A percentile compares a stretch with the other conserved stretches of the same genome.
Evolutionary conservation across 2,888 invertebrate genomes (phyloP).

Genomic region (Epirrita christyi): DNA sequence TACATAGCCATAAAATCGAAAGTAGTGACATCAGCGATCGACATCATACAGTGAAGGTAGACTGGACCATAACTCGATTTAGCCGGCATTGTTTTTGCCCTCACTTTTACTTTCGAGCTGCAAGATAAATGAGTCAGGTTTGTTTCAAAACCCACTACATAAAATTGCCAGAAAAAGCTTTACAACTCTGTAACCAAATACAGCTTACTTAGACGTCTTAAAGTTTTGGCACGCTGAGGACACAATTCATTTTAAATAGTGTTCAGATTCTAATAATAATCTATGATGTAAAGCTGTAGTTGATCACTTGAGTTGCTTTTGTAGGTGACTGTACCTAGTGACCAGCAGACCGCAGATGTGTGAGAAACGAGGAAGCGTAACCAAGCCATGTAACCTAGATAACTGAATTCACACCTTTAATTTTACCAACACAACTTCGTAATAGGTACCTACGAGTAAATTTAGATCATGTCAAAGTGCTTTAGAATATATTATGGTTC

Average conservation of each 20-base stretch:
- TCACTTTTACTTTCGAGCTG: slow-evolving; percentile 52
- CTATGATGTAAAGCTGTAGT: too few relatives aligned
- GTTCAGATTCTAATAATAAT: too few relatives aligned
- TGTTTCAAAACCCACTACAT: slow-evolving; percentile 29
- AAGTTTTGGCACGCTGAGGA: too few relatives aligned
- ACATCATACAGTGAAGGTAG: slow-evolving; percentile 41
- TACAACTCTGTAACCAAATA: too few relatives aligned
- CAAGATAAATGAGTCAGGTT: slow-evolving; percentile 34
- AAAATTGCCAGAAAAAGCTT: too few relatives aligned
- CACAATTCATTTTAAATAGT: too few relatives aligned
- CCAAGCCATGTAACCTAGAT: slow-evolving; percentile 24
- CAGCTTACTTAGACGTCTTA: too few relatives aligned
- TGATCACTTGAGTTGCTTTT: not conserved
- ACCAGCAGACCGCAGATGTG: slow-evolving; percentile 27
- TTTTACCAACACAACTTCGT: not conserved
- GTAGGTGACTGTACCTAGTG: slow-evolving; percentile 8
- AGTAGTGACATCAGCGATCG: slow-evolving; percentile 51
- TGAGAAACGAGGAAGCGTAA: slow-evolving; percentile 31
- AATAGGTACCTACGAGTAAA: too few relatives aligned
- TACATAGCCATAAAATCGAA: slow-evolving; percentile 49
- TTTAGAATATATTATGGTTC: too few relatives aligned
- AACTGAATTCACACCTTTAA: slow-evolving; percentile 24
- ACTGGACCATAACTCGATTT: slow-evolving; percentile 33
- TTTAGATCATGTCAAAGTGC: too few relatives aligned
- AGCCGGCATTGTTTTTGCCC: slow-evolving; percentile 41